Percentiles rank a stretch among this genome's conserved stretches.
Evolutionary conservation across 2,888 invertebrate species (phyloP).

Genomic region (Zhuqinia jingwanae): DNA sequence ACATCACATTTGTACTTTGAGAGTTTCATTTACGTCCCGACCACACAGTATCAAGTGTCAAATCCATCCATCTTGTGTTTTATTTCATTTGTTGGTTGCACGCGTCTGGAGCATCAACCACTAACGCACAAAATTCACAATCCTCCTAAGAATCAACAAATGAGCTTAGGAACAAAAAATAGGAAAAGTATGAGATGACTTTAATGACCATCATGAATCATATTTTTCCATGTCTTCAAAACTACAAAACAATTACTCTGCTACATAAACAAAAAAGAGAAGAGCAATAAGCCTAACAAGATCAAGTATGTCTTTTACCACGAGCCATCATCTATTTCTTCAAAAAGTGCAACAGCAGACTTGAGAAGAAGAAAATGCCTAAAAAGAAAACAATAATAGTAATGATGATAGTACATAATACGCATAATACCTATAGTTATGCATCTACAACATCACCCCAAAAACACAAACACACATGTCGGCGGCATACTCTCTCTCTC

Average conservation of each 20-base stretch:
- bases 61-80: no score
- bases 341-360: constrained; percentile 23
- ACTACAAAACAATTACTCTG: constrained; percentile 68
- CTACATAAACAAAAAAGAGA: constrained; percentile 59
- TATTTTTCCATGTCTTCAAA: constrained; percentile 70
- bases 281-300: no score
- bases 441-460: no score
- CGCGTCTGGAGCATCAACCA: background rate
- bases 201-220: constrained; percentile 72
- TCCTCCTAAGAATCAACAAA: constrained; percentile 53
- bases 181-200: constrained; percentile 54
- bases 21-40: no score
- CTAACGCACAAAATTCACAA: background rate
- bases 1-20: no score
- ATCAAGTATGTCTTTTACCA: constrained; percentile 59
- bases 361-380: constrained; percentile 24
- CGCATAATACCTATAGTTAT: no score
- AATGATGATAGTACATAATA: background rate
- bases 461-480: background rate
- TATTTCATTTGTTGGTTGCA: no score
- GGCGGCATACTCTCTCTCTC: background rate
- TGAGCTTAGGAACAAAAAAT: constrained; percentile 37
- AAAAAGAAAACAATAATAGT: constrained; percentile 22
- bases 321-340: constrained; percentile 41
- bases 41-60: constrained; percentile 63